Base-by-base conservation (phyloP, 2,797 vertebrate genomes). In the Dermochelys coriacea region DNA sequence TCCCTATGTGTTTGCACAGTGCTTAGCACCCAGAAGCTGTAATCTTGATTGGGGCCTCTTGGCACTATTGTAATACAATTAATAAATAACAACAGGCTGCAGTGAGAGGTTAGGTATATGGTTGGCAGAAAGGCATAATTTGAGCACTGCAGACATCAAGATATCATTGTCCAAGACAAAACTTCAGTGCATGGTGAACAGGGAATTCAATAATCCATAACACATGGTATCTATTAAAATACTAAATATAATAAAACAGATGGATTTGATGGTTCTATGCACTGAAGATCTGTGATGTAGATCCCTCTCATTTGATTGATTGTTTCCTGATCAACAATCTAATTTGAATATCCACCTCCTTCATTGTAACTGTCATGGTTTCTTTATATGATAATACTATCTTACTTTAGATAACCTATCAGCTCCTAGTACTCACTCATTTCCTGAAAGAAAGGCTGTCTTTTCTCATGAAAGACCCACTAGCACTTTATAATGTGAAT, bases 71-170 rank as follows among this genome's bases (percentile, higher is more conserved):
- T 93, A 95, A 95, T 93, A 94, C 85, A 88, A 80, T 95, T 95
- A 96, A 96, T 96, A 97, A 97, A 97, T 93, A 97, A 96, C 87
- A 68, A 34, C 95, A 96, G 95, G 93, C 91, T 92, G 95, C 86
- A 93, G 81, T 89, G 88, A 95, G 84, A 91, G 64, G 61, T 91
- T 93, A 77, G 83, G 95, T 81, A 85, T 95, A 77, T 86, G 80
- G 83, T 94, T 93, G 86, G 83, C 95, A 96, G 95, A 95, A 93
- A 96, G 87, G 85, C 94, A 89, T 93, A 93, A 91, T 91, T 94
- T 91, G 61, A n/a, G 16, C 34, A 64, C 61, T 10, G 16, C 16
- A 64, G 61, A 64, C 34, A 19, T 19, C 16, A 64, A 31, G 34
- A 19, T 45, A 45, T 37, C 37, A 41, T 45, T 41, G 19, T 45